Evolutionary conservation across 2,888 invertebrate genomes (phyloP), one percentile per base, ranked within the genome.

Genomic region (Andricus curvator): DNA sequence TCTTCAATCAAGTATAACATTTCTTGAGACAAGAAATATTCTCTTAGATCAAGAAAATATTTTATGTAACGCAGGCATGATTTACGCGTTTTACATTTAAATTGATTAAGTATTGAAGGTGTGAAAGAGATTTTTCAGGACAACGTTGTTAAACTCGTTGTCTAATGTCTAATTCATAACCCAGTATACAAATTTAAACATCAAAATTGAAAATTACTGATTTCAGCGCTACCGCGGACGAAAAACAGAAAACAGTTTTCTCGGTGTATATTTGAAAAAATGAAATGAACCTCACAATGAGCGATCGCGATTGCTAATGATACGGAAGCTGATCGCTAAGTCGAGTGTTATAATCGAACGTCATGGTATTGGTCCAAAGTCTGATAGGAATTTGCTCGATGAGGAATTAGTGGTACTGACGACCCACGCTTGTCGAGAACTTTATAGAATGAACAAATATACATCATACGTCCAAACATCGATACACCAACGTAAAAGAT

Each of bases 341-440:
- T 64, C 25, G 25, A 64, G 29, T 29, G 25, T 29, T 62, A 25
- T 25, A 62, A 62, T 62, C 62, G 62, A 64, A 64, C 15, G 29
- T 64, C 25, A 17, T 4, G 17, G 29, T 64, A 64, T 64, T 64
- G 62, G 62, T 64, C 62, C 62, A 64, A 64, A 64, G 62, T 64
- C 62, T 64, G 62, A 15, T 17, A 64, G 25, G 62, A 64, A 64
- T 64, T 64, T 64, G 29, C 62, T 29, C 17, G 62, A 64, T 64
- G 48, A 68, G 81, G 84, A 87, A 87, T 87, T 87, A 82, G 86
- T 83, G 86, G 78, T 84, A 85, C 80, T 80, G 87, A 83, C 87
- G 77, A 85, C 87, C 87, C 87, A 87, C 87, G 87, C 87, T 77
- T n/a, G 29, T 15, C 25, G 62, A 64, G 62, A 64, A 64, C 4